These are phyloP conservation scores for Mormyrus hasselquistii DNA, from an alignment of 2,797 vertebrate genomes.

Conservation along the genomic window DNA sequence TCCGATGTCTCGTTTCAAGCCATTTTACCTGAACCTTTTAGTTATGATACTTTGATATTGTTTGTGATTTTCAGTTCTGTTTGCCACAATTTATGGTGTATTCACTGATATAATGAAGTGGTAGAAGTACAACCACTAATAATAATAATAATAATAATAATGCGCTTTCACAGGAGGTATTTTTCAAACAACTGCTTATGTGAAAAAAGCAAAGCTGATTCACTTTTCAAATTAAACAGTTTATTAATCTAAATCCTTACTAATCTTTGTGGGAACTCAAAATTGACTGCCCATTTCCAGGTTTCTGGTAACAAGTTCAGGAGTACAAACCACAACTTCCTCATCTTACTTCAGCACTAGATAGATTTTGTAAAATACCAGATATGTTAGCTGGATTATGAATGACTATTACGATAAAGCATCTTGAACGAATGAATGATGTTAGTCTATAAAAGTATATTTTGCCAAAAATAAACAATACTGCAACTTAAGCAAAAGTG, in stretches of 20 bases:
- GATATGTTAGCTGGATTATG: slow-evolving; percentile 14
- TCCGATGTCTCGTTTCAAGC: background rate
- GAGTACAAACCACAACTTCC: slow-evolving; percentile 34
- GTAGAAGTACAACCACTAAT: background rate
- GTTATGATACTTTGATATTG: background rate
- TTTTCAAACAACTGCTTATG: slow-evolving; percentile 40
- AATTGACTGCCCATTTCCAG: slow-evolving; percentile 51
- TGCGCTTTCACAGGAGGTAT: slow-evolving; percentile 23
- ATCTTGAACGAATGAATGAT: background rate
- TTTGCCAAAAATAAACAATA: background rate
- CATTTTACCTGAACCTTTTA: background rate
- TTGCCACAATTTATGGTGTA: background rate
- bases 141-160: background rate
- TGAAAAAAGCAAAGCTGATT: slow-evolving; percentile 48
- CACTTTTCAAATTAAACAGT: slow-evolving; percentile 47
- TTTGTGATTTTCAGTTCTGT: slow-evolving; percentile 7
- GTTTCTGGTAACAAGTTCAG: slow-evolving; percentile 45
- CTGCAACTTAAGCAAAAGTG: background rate
- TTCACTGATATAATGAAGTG: background rate
- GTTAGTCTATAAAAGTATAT: background rate
- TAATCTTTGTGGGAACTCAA: slow-evolving; percentile 64
- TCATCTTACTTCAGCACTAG: slow-evolving; percentile 34
- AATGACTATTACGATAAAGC: background rate
- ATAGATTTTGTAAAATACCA: slow-evolving; percentile 39
- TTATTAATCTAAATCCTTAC: slow-evolving; percentile 53